Percentiles rank a stretch among this genome's conserved stretches.
These are phyloP conservation scores for Drosophila atroscutellata DNA, from an alignment of 2,888 invertebrate species.

Conservation along the genomic window DNA sequence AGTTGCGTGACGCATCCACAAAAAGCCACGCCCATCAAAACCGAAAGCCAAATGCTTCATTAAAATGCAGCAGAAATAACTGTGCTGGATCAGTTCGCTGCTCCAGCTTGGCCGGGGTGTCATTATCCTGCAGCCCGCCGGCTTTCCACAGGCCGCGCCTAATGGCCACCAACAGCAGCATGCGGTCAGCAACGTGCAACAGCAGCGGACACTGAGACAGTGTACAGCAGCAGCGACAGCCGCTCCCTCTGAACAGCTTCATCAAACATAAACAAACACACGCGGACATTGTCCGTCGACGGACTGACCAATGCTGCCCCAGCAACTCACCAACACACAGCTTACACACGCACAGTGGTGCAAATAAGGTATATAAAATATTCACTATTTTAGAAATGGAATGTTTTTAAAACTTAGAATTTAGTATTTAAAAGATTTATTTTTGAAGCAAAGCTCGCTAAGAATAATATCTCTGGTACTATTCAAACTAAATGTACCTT, in stretches of 20 bases:
- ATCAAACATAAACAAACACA: conserved; percentile 75
- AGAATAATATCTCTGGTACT: too few relatives aligned
- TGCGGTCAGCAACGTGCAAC: conserved; percentile 16
- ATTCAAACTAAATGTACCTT: background rate
- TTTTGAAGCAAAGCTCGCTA: too few relatives aligned
- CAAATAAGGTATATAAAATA: background rate
- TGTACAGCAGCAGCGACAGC: conserved; percentile 40
- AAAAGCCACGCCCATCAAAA: conserved; percentile 61
- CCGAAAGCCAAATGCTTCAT: conserved; percentile 59
- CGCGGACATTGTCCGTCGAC: conserved; percentile 44
- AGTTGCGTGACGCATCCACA: conserved; percentile 75
- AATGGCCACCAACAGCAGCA: conserved; percentile 77
- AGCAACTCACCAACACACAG: conserved; percentile 21
- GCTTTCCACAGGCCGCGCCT: conserved; percentile 65
- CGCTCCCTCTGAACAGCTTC: conserved; percentile 74
- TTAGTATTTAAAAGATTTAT: too few relatives aligned
- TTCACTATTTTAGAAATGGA: too few relatives aligned
- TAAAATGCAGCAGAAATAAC: conserved; percentile 44
- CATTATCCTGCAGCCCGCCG: conserved; percentile 62
- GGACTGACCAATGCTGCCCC: conserved; percentile 54
- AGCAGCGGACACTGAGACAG: conserved; percentile 7
- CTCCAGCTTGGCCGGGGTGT: conserved; percentile 37
- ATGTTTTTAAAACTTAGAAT: too few relatives aligned
- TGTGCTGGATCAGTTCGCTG: conserved; percentile 42
- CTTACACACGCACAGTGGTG: conserved; percentile 30